A percentile compares a stretch with the other conserved stretches of the same genome.
Evolutionary conservation across 1,140 invertebrate species (phyloP).

Genomic region (Drosophila punjabiensis): DNA sequence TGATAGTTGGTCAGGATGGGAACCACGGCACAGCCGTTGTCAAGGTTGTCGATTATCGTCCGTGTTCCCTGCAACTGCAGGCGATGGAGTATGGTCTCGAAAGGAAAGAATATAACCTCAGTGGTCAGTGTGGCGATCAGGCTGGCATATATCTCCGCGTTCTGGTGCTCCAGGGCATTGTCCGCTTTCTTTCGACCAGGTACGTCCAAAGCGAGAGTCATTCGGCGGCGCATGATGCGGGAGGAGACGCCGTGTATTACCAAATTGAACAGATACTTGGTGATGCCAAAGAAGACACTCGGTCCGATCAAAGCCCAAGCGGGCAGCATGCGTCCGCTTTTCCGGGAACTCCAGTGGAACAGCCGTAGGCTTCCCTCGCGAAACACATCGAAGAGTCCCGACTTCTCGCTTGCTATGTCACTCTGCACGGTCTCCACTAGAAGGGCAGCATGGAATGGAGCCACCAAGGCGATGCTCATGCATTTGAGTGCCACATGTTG

Average conservation of each 20-base stretch:
- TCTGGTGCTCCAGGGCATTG: conserved; percentile 86
- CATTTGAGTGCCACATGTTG: conserved; percentile 94
- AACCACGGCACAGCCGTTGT: conserved; percentile 93
- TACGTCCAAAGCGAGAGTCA: conserved; percentile 85
- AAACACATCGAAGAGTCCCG: conserved; percentile 96
- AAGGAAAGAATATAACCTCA: conserved; percentile 95
- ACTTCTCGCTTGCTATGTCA: conserved; percentile 97
- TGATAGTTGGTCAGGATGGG: conserved; percentile 92
- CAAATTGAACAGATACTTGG: conserved; percentile 86
- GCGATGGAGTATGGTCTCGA: conserved; percentile 96
- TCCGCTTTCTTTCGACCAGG: conserved; percentile 88
- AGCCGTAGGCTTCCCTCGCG: conserved; percentile 94
- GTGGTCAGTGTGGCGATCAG: conserved; percentile 90
- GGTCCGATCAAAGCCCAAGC: conserved; percentile 95
- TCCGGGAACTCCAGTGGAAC: conserved; percentile 91
- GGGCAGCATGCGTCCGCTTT: conserved; percentile 94
- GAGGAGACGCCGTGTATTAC: conserved; percentile 88
- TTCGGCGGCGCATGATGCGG: conserved; percentile 87
- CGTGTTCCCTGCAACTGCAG: conserved; percentile 95
- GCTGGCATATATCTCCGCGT: conserved; percentile 91
- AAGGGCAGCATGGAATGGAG: conserved; percentile 97
- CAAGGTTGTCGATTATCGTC: conserved; percentile 98
- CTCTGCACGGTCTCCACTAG: conserved; percentile 98
- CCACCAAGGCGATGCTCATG: conserved; percentile 93
- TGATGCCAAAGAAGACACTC: conserved; percentile 89